These are phyloP conservation scores for Nephrocerus scutellatus DNA, from an alignment of 2,888 invertebrate species.

Conservation along the genomic window DNA sequence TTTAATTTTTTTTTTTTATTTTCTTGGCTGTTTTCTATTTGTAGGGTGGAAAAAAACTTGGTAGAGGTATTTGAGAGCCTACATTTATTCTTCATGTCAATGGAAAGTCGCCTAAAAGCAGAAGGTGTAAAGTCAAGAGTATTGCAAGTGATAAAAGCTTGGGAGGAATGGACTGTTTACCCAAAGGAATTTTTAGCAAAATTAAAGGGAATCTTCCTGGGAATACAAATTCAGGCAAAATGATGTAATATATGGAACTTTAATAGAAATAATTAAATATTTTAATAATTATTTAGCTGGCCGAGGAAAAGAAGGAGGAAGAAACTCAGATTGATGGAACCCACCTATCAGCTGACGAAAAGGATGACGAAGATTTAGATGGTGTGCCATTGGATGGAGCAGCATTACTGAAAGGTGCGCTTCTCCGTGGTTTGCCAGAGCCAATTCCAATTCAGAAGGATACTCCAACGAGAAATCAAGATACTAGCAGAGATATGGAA, in stretches of 20 bases:
- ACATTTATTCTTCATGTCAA: conserved; percentile 62
- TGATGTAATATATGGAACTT: conserved; percentile 24
- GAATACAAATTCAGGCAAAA: conserved; percentile 56
- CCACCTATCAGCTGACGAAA: conserved; percentile 50
- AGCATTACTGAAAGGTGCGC: conserved; percentile 65
- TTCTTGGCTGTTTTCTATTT: conserved; percentile 11
- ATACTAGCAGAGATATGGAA: conserved; percentile 26
- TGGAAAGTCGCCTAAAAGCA: conserved; percentile 83
- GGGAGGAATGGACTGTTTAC: conserved; percentile 98
- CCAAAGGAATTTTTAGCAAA: conserved; percentile 84
- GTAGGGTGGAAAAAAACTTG: conserved; percentile 76
- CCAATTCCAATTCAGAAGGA: conserved; percentile 38
- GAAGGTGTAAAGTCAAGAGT: conserved; percentile 92
- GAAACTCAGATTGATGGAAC: conserved; percentile 49
- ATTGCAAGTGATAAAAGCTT: conserved; percentile 82
- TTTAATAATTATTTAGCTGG: too few relatives aligned
- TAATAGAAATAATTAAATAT: conserved; percentile 2
- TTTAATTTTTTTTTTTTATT: not conserved
- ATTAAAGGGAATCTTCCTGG: conserved; percentile 85
- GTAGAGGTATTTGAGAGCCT: conserved; percentile 69
- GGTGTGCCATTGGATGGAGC: conserved; percentile 76
- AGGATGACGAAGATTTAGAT: conserved; percentile 61
- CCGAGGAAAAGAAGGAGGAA: conserved; percentile 33
- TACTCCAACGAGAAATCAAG: conserved; percentile 28
- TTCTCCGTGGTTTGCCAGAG: conserved; percentile 48